phyloP scores from a whole-genome alignment of 1,140 invertebrate species.

The Calycopis cecrops region DNA sequence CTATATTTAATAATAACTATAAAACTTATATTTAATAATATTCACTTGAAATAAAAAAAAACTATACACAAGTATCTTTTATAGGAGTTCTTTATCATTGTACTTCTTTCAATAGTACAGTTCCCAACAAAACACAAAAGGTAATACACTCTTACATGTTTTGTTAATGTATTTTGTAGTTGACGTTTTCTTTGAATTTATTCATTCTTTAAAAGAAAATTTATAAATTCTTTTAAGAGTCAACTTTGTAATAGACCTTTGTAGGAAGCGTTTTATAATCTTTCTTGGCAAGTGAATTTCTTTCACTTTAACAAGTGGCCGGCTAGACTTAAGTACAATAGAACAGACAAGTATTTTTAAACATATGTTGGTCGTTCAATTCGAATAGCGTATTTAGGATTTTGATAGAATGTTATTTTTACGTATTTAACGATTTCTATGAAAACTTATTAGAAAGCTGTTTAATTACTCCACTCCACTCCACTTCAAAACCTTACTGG shows the following conservation, averaged over 20 bases:
- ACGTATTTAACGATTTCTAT: no score
- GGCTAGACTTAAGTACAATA: constrained; percentile 15
- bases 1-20: no score
- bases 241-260: constrained; percentile 1
- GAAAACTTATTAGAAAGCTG: no score
- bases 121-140: background rate
- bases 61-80: background rate
- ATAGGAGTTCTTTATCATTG: background rate
- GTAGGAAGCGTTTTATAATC: constrained; percentile 8
- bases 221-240: background rate
- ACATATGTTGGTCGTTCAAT: constrained; percentile 13
- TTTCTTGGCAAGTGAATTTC: constrained; percentile 11
- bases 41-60: background rate
- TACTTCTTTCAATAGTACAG: background rate
- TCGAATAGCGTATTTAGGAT: background rate
- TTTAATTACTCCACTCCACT: no score
- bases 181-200: background rate
- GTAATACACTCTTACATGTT: background rate
- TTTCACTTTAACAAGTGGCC: constrained; percentile 18
- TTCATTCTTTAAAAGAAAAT: background rate
- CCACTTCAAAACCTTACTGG: no score
- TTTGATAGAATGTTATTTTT: background rate
- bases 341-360: constrained; percentile 9
- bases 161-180: constrained; percentile 6
- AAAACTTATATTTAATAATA: no score